These are phyloP conservation scores for Psophia crepitans DNA, from an alignment of 2,113 vertebrate species.

Conservation along the genomic window DNA sequence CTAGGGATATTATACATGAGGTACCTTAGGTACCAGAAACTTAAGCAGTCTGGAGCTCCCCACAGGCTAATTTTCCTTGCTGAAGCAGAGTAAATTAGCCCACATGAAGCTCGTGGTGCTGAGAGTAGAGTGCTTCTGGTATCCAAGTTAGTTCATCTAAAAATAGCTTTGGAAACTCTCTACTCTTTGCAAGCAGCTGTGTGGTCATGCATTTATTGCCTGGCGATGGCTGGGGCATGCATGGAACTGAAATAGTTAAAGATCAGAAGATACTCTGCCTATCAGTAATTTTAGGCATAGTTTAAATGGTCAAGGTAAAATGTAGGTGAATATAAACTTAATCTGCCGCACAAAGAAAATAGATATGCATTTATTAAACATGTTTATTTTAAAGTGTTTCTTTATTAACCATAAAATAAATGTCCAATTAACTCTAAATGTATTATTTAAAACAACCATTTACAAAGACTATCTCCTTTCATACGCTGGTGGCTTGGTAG, in stretches of 20 bases:
- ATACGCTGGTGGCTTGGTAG: neutral
- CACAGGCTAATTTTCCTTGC: neutral
- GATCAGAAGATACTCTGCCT: neutral
- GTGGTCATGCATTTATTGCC: neutral
- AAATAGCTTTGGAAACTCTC: slow-evolving; percentile 13
- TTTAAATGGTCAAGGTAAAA: neutral
- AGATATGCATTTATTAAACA: neutral
- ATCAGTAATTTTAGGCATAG: neutral
- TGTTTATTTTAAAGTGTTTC: neutral
- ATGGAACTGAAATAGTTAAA: neutral
- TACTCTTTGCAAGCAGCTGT: neutral
- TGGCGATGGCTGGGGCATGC: neutral
- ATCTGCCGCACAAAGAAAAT: neutral
- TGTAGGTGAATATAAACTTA: neutral
- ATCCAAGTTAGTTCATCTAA: neutral
- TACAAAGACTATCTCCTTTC: neutral
- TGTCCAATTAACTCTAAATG: neutral
- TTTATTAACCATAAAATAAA: neutral
- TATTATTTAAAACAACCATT: neutral
- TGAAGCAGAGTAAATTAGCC: slow-evolving; percentile 2
- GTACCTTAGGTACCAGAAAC: neutral
- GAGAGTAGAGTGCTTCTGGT: neutral
- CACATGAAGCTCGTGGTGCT: neutral
- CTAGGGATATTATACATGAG: neutral
- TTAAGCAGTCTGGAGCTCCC: neutral